phyloP scores from a whole-genome alignment of 2,888 invertebrate genomes.

The Chelonus formosanus region DNA sequence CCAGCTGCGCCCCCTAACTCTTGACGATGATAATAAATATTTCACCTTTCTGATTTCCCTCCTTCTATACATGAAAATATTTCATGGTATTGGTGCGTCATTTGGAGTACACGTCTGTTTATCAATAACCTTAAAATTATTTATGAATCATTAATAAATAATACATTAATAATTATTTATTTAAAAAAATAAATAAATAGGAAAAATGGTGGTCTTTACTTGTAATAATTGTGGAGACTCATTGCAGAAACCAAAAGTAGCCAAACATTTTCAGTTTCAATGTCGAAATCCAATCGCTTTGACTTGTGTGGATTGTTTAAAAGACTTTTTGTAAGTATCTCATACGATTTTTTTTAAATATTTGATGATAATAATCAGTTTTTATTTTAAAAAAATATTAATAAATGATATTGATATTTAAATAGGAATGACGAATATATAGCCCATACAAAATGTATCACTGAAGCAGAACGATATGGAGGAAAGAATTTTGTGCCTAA shows the following conservation, averaged over 20 bases:
- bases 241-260: conserved; percentile 89
- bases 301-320: conserved; percentile 93
- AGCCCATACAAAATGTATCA: conserved; percentile 70
- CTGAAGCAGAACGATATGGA: conserved; percentile 87
- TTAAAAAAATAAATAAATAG: conserved; percentile 24
- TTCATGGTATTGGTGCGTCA: no score
- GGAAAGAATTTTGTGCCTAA: conserved; percentile 81
- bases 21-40: no score
- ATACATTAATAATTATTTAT: background rate
- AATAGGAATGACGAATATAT: conserved; percentile 72
- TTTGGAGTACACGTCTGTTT: no score
- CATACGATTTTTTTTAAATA: conserved; percentile 13
- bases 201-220: conserved; percentile 89
- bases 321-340: conserved; percentile 79
- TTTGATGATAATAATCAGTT: background rate
- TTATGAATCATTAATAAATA: no score
- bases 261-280: conserved; percentile 82
- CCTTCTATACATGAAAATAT: no score
- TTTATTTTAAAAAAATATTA: conserved; percentile 21
- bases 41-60: no score
- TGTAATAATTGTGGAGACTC: conserved; percentile 93
- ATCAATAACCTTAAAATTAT: no score
- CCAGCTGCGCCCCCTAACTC: no score
- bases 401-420: conserved; percentile 27
- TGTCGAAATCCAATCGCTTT: conserved; percentile 78